phyloP scores from a whole-genome alignment of 2,797 vertebrate genomes.

The Fringilla coelebs region DNA sequence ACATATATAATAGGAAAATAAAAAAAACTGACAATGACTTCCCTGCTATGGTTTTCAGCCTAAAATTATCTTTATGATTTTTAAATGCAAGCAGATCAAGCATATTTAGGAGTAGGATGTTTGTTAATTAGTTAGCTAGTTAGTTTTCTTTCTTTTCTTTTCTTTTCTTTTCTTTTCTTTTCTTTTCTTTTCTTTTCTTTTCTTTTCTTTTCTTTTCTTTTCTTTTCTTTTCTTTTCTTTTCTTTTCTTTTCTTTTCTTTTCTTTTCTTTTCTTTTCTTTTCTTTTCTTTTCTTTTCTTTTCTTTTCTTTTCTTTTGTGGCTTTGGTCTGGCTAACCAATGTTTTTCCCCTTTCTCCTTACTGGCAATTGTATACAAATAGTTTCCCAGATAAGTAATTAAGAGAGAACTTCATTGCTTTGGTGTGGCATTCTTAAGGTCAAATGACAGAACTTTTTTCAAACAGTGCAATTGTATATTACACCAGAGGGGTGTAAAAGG shows the following conservation, averaged over 20 bases:
- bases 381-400: background rate
- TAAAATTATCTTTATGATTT: background rate
- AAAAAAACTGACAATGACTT: background rate
- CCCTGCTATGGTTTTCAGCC: background rate
- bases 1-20: background rate
- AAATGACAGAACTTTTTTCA: background rate
- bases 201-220: too few species aligned
- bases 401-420: background rate
- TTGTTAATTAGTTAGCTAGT: background rate
- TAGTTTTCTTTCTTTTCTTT: background rate
- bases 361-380: background rate
- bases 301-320: too few species aligned
- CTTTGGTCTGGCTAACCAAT: background rate
- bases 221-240: too few species aligned
- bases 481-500: fast-evolving
- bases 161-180: too few species aligned
- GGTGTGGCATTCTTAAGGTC: background rate
- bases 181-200: too few species aligned
- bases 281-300: too few species aligned
- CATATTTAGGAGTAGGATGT: fast-evolving
- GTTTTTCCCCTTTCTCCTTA: background rate
- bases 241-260: too few species aligned
- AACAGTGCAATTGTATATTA: background rate
- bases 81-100: background rate
- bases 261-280: too few species aligned